Conservation (phyloP, 2,888 invertebrate genomes). For the Malthinus seriepunctatus region DNA sequence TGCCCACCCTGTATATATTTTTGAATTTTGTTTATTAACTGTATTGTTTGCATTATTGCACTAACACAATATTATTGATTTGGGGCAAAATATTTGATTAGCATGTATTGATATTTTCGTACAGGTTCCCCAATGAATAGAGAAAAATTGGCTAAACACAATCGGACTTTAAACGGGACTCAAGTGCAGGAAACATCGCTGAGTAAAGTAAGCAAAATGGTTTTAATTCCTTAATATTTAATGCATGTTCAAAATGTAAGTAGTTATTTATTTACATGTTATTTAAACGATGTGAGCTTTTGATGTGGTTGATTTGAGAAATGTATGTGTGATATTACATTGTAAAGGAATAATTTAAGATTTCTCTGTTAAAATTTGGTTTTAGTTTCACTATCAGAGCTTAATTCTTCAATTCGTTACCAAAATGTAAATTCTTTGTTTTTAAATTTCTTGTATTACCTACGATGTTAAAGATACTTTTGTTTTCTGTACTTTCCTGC, state of each 20-base stretch:
- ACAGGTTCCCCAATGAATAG: conserved; percentile 82
- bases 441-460: too few species aligned
- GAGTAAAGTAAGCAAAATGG: conserved; percentile 69
- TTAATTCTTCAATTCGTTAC: too few species aligned
- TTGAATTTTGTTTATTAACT: not conserved
- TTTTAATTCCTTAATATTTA: not conserved
- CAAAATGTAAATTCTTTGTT: too few species aligned
- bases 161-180: conserved; percentile 67
- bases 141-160: conserved; percentile 79
- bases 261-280: not conserved
- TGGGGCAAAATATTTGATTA: conserved; percentile 37
- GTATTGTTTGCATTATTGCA: not conserved
- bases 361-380: too few species aligned
- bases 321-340: too few species aligned
- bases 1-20: too few species aligned
- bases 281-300: too few species aligned
- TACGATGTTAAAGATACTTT: too few species aligned
- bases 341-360: too few species aligned
- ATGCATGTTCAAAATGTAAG: not conserved
- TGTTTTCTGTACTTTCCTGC: too few species aligned
- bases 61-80: not conserved
- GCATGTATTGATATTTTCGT: conserved; percentile 48
- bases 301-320: too few species aligned
- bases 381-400: too few species aligned
- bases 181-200: conserved; percentile 78